These are phyloP conservation scores for Psittacula cyanocephala DNA, from an alignment of 2,113 vertebrate genomes.

Conservation along the genomic window DNA sequence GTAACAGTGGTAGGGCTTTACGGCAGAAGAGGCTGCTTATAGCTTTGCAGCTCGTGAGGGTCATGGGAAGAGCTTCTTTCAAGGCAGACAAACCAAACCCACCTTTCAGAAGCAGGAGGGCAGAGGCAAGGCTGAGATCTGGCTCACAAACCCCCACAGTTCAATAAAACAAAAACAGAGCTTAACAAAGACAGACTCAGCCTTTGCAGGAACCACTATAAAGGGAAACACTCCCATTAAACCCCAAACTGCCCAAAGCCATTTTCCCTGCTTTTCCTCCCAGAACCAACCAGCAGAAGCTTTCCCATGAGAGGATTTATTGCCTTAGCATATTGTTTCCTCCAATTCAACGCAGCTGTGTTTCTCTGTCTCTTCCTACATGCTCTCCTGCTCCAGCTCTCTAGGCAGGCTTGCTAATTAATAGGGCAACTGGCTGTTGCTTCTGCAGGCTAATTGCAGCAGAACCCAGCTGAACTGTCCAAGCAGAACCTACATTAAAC, in stretches of 20 bases:
- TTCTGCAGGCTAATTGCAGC: conserved; percentile 8
- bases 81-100: background rate
- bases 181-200: background rate
- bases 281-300: background rate
- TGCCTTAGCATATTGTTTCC: background rate
- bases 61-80: background rate
- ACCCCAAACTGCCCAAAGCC: background rate
- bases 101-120: background rate
- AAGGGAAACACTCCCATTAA: background rate
- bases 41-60: background rate
- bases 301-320: background rate
- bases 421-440: background rate
- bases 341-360: background rate
- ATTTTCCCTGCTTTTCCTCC: background rate
- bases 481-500: background rate
- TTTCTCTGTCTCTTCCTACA: background rate
- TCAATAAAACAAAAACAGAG: background rate
- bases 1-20: background rate
- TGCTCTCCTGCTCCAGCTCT: background rate
- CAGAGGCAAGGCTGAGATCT: background rate
- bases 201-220: background rate
- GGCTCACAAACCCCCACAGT: background rate
- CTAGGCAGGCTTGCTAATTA: background rate
- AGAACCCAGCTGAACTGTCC: background rate
- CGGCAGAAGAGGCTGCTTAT: background rate